Evolutionary conservation across 2,113 vertebrate genomes (phyloP).

Genomic region (Phyllopteryx taeniolatus): DNA sequence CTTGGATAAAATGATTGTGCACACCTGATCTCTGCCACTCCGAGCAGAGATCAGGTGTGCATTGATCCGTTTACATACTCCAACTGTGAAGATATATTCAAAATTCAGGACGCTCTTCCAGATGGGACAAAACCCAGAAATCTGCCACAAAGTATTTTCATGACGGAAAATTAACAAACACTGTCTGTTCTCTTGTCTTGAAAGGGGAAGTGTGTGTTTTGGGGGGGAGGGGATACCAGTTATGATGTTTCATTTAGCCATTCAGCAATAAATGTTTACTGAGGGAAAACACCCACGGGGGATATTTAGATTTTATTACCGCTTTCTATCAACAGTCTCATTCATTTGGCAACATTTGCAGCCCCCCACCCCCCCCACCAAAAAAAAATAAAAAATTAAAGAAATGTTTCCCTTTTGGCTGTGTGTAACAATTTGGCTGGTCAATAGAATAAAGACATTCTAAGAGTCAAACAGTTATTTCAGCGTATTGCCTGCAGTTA

Average conservation of each 20-base stretch:
- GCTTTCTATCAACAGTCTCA: conserved; percentile 4
- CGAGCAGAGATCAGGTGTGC: conserved; percentile 59
- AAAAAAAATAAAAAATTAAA: neutral
- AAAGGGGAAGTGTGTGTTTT: neutral
- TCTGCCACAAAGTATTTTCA: neutral
- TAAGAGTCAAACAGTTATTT: neutral
- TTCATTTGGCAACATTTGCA: conserved; percentile 6
- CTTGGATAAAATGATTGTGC: conserved; percentile 61
- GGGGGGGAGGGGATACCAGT: too few relatives aligned
- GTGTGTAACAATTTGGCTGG: conserved; percentile 1
- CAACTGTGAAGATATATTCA: conserved; percentile 35
- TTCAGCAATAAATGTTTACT: conserved; percentile 1
- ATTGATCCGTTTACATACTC: conserved; percentile 47
- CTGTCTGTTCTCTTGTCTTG: neutral
- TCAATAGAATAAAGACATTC: conserved; percentile 13
- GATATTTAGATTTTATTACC: conserved; percentile 1
- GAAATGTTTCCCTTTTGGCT: neutral
- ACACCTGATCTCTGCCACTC: conserved; percentile 62
- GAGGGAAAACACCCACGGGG: neutral
- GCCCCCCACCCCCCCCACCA: too few relatives aligned
- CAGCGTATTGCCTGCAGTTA: neutral
- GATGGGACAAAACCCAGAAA: conserved; percentile 1
- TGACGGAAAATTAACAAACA: neutral
- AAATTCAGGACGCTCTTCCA: conserved; percentile 32
- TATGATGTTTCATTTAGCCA: conserved; percentile 9